Evolutionary conservation across 2,888 invertebrate genomes (phyloP), one percentile per base, ranked within the genome.

Genomic region (Drosophila pegasa): DNA sequence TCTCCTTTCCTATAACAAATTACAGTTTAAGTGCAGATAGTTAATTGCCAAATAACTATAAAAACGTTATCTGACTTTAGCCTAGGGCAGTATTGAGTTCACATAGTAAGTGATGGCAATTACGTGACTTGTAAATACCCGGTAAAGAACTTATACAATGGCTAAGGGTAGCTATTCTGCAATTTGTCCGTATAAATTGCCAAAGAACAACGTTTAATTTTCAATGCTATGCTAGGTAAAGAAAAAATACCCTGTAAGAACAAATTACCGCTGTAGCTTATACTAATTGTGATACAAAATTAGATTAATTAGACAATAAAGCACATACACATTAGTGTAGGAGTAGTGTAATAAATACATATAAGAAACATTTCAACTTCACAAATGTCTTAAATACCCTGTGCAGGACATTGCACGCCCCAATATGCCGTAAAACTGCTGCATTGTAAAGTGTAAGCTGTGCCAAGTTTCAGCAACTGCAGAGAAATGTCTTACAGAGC

Each of bases 401-500:
- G 5, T 12, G 9, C 29, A 62, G 50, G 43, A 43, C 37, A 61
- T 40, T 18, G 6, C 9, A 6, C 10, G 4, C 6, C 10, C 10
- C 14, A 45, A 31, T 29, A 31, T n/a, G 40, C 40, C 22, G 35
- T 35, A 5, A 52, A 63, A 35, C 41, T 25, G 45, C 40, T 27
- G 40, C 29, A 29, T 31, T 27, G n/a, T 33, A 7, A 59, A 31
- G 10, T 16, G 6, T 14, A 41, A 33, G 25, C 51, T 25, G 45
- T 18, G 45, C 9, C 48, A 61, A 35, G 31, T 60, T 22, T 29
- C 56, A 22, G 25, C 6, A 52, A 37, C n/a, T 67, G 50, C 37
- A 20, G 35, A 27, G 14, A 54, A 62, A 69, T 51, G 52, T 40
- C 52, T 18, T 9, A 2, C 27, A 16, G 8, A 55, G 22, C 7